Evolutionary conservation across 2,797 vertebrate species (phyloP).

Genomic region (Gephyroberyx darwinii): DNA sequence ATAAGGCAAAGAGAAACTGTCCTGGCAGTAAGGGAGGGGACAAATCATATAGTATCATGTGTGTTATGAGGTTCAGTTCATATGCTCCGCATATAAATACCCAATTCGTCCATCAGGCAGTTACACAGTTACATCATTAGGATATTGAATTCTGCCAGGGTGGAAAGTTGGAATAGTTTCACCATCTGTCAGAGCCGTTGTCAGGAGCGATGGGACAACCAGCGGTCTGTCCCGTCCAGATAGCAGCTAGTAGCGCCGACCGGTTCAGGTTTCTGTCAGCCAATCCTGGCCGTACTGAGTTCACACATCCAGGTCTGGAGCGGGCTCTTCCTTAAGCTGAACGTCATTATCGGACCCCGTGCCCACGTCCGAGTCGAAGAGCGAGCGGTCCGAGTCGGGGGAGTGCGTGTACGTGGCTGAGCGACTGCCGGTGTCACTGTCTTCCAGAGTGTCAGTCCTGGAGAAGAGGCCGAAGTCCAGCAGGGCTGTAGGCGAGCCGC

Average conservation of each 20-base stretch:
- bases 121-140: slow-evolving; percentile 20
- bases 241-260: slow-evolving; percentile 24
- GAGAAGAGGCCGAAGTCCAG: slow-evolving; percentile 93
- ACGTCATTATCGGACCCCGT: slow-evolving; percentile 89
- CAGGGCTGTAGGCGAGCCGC: slow-evolving; percentile 80
- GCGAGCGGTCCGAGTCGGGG: slow-evolving; percentile 88
- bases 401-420: slow-evolving; percentile 56
- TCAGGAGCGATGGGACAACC: slow-evolving; percentile 17
- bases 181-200: slow-evolving; percentile 43
- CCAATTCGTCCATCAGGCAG: slow-evolving; percentile 50
- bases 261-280: slow-evolving; percentile 33
- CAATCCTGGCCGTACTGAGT: slow-evolving; percentile 2
- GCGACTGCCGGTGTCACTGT: slow-evolving; percentile 87
- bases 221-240: slow-evolving; percentile 13
- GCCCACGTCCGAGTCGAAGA: slow-evolving; percentile 95
- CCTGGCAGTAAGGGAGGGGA: slow-evolving; percentile 52
- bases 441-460: slow-evolving; percentile 94
- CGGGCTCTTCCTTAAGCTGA: slow-evolving; percentile 82
- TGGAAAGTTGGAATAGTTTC: slow-evolving; percentile 43
- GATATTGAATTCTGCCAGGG: slow-evolving; percentile 18
- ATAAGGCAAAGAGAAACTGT: slow-evolving; percentile 78
- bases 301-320: slow-evolving; percentile 74
- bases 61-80: slow-evolving; percentile 54
- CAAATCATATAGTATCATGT: slow-evolving; percentile 45
- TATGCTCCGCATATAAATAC: slow-evolving; percentile 62